phyloP scores from a whole-genome alignment of 2,888 invertebrate species.

The Drosophila peninsularis region DNA sequence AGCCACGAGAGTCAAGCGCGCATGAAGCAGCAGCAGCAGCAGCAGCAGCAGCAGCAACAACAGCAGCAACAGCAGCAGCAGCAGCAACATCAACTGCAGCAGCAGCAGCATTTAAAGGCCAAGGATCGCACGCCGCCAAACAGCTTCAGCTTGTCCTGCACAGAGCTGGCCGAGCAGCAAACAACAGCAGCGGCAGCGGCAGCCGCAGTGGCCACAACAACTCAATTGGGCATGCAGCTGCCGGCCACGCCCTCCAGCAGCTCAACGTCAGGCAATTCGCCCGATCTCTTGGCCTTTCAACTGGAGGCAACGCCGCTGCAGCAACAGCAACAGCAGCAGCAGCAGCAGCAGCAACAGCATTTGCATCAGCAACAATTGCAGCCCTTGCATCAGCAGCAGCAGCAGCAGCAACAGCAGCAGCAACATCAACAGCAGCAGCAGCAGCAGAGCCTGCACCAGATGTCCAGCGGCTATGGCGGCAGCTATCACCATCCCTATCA shows the following conservation, averaged over 20 bases:
- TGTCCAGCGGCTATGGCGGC: slow-evolving; percentile 40
- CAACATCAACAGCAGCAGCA: slow-evolving; percentile 45
- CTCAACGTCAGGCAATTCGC: slow-evolving; percentile 81
- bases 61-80: slow-evolving; percentile 66
- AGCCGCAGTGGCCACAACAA: slow-evolving; percentile 25
- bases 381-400: slow-evolving; percentile 32
- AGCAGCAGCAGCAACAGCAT: slow-evolving; percentile 50
- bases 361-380: slow-evolving; percentile 45
- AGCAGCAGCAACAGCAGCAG: slow-evolving; percentile 41
- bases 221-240: slow-evolving; percentile 58
- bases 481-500: slow-evolving; percentile 56
- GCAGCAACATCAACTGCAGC: slow-evolving; percentile 55
- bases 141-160: slow-evolving; percentile 51
- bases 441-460: slow-evolving; percentile 46
- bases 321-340: slow-evolving; percentile 57
- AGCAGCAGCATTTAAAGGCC: slow-evolving; percentile 44
- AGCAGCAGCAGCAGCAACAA: slow-evolving; percentile 64
- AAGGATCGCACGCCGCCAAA: slow-evolving; percentile 49
- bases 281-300: slow-evolving; percentile 79
- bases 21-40: slow-evolving; percentile 81
- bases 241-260: slow-evolving; percentile 76
- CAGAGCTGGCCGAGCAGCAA: slow-evolving; percentile 57
- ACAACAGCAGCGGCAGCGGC: slow-evolving; percentile 38
- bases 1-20: slow-evolving; percentile 84
- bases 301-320: slow-evolving; percentile 51